Base-by-base conservation (phyloP, 2,888 invertebrate genomes). In the Leucophenga montana region DNA sequence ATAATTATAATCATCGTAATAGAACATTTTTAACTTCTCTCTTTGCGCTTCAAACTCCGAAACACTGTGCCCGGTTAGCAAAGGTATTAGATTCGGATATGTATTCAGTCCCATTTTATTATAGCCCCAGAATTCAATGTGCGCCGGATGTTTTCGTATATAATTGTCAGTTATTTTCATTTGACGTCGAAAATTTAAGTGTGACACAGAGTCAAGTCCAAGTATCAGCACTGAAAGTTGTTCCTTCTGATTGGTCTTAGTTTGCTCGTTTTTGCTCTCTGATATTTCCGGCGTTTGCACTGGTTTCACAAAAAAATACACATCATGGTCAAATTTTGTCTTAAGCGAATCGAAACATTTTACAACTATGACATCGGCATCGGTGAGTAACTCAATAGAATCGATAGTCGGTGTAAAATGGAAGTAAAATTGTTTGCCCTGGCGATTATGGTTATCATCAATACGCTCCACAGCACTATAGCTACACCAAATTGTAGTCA, bases 91-190 rank as follows among this genome's bases (percentile, higher is more conserved):
- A 88, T 97, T 97, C 0, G 96, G 95, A 87, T 94, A 96, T 0
- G 97, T 96, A 87, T 97, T 97, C 86, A 96, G 95, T 0, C 92
- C 97, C 5, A 97, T 93, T 90, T 97, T 97, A 85, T 94, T 96
- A 88, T 95, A 96, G 1, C 97, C 97, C 70, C 93, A 86, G 84
- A 97, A 90, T 86, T 95, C 95, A 66, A 94, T 90, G 9, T 90
- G 66, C 3, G 72, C 70, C 4, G 73, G 54, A 1, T 74, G 71
- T 18, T 91, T 86, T 71, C 90, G 89, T 39, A 94, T 84, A 73
- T 91, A 91, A 1, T 87, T 83, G 6, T 89, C 87, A 0, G 95
- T 95, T 83, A 90, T 90, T 0, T 94, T 94, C 93, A 96, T 93
- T 78, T 94, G 94, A 66, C 96, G 91, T 75, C 94, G 91, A 77